phyloP scores from a whole-genome alignment of 2,888 invertebrate genomes.

The Archaeoteleia sp. region DNA sequence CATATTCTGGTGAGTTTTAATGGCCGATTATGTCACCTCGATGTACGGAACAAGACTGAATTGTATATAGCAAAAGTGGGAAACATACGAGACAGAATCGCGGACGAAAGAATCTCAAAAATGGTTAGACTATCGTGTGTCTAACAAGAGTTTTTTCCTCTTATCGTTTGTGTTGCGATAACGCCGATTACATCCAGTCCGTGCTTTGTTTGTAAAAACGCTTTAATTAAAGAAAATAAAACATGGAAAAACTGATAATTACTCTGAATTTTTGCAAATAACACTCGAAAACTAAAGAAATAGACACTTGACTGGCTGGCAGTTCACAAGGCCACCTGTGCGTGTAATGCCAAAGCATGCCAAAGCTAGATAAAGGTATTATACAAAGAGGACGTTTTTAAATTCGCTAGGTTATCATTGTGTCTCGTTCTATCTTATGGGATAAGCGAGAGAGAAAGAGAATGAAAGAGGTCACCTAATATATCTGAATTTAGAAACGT shows the following conservation, averaged over 20 bases:
- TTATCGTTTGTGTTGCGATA: neutral
- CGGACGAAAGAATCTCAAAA: conserved; percentile 1
- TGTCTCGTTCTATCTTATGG: too few species aligned
- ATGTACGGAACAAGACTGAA: neutral
- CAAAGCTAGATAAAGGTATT: conserved; percentile 42
- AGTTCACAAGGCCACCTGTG: conserved; percentile 56
- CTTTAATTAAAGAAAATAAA: too few species aligned
- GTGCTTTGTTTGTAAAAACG: too few species aligned
- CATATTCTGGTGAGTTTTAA: neutral
- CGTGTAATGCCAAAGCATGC: conserved; percentile 49
- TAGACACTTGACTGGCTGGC: conserved; percentile 38
- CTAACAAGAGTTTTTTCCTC: neutral
- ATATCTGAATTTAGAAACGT: too few species aligned
- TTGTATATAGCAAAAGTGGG: neutral
- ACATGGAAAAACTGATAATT: too few species aligned
- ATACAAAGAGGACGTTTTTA: conserved; percentile 35
- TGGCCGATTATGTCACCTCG: neutral
- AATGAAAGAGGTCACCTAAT: too few species aligned
- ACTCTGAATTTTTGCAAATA: conserved; percentile 27
- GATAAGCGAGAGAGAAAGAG: too few species aligned
- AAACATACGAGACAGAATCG: conserved; percentile 27
- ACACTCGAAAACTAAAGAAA: conserved; percentile 26
- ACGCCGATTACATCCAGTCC: too few species aligned
- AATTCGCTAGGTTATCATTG: too few species aligned
- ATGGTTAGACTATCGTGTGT: neutral